Base-by-base conservation (phyloP, 92 coral and sea anemone species). In the Scolanthus callimorphus region DNA sequence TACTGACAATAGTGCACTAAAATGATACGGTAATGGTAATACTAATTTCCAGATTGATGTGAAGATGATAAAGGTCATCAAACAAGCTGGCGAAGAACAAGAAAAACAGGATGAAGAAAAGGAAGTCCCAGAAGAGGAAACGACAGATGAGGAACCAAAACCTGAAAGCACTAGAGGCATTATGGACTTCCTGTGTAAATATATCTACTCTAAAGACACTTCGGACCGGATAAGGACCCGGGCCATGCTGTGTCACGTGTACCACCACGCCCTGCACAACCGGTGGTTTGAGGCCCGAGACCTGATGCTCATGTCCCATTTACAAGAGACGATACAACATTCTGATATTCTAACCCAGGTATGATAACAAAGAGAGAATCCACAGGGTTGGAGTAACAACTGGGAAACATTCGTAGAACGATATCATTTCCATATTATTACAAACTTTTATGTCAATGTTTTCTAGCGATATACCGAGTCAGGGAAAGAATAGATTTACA, bases 321-420 rank as follows among this genome's bases (percentile, higher is more conserved):
- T 92, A 25, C 98, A 92, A 55, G 98, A 92, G 47, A 74, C 91
- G 31, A 85, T 92, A 41, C 94, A 84, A 34, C 91, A 84, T 69
- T 92, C 98, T 37, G 98, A 92, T 63, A 88, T 92, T 20, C 96
- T 94, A 28, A 92, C 98, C 10, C 98, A 92, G 98, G 98, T 92
- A 57, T 39, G 59, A 34, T 34, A 6, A n/a, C n/a, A n/a, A n/a
- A n/a, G n/a, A n/a, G n/a, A n/a, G n/a, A n/a, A n/a, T n/a, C n/a
- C n/a, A n/a, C n/a, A n/a, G n/a, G n/a, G n/a, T n/a, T n/a, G n/a
- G n/a, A n/a, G n/a, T n/a, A n/a, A n/a, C n/a, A n/a, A n/a, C n/a
- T n/a, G n/a, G n/a, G n/a, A n/a, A n/a, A n/a, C n/a, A n/a, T n/a
- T n/a, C n/a, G n/a, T n/a, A n/a, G n/a, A n/a, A n/a, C n/a, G n/a